Conservation (phyloP, 2,888 invertebrate genomes). For the Microplitis deprimator region DNA sequence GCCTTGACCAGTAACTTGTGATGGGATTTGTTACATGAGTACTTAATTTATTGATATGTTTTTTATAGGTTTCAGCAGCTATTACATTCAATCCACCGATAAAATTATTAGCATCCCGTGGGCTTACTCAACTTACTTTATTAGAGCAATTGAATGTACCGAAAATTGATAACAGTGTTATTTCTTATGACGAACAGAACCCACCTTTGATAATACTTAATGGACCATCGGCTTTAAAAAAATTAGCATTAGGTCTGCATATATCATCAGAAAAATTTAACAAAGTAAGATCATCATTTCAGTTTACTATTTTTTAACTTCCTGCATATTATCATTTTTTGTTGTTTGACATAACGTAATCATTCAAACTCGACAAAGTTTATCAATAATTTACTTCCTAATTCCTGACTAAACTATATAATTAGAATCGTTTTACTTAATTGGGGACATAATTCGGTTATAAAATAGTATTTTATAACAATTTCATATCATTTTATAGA, state of each 20-base stretch:
- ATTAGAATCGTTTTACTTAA: too few relatives aligned
- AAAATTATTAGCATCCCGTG: conserved; percentile 59
- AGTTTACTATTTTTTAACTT: not conserved
- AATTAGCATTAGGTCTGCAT: conserved; percentile 59
- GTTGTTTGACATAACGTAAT: too few relatives aligned
- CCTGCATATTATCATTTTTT: not conserved
- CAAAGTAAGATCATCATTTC: conserved; percentile 48
- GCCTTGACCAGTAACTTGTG: not conserved
- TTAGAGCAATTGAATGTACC: conserved; percentile 65
- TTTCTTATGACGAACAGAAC: conserved; percentile 64
- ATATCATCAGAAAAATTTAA: conserved; percentile 56
- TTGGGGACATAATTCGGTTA: too few relatives aligned
- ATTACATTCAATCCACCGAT: conserved; percentile 61
- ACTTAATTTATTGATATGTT: not conserved
- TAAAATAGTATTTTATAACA: not conserved
- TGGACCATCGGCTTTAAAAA: conserved; percentile 68
- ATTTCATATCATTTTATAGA: conserved; percentile 50
- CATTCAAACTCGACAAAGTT: too few relatives aligned
- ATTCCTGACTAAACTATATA: too few relatives aligned
- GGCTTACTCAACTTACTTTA: conserved; percentile 61
- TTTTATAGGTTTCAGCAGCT: conserved; percentile 59
- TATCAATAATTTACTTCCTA: too few relatives aligned
- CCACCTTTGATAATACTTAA: conserved; percentile 70
- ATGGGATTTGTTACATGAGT: not conserved
- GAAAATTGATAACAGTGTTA: conserved; percentile 62